These are phyloP conservation scores for Myiotriccus ornatus DNA, from an alignment of 2,797 vertebrate genomes.

Conservation along the genomic window DNA sequence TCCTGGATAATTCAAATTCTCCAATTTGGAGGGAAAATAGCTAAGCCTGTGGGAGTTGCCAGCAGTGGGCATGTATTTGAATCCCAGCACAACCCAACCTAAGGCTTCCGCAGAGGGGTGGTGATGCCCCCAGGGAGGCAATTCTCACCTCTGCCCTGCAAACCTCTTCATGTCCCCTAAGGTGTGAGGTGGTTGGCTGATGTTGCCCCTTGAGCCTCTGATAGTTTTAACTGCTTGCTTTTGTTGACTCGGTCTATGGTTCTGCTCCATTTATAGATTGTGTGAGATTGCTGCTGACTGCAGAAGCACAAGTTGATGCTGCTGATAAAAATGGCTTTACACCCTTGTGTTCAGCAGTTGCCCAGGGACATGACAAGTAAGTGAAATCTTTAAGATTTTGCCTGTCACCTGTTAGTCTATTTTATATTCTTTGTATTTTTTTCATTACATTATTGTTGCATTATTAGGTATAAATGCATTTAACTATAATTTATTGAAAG, in stretches of 20 bases:
- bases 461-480: not conserved
- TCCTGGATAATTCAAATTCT: not conserved
- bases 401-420: not conserved
- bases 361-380: conserved; percentile 89
- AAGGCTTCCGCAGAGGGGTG: not conserved
- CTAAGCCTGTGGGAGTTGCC: not conserved
- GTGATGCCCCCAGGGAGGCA: not conserved
- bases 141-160: not conserved
- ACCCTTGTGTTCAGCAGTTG: conserved; percentile 89
- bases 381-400: conserved; percentile 43
- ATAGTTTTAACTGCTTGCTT: not conserved
- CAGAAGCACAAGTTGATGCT: conserved; percentile 85
- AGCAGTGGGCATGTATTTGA: not conserved
- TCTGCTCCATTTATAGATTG: conserved; percentile 82
- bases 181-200: not conserved
- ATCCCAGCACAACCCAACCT: not conserved
- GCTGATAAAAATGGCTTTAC: conserved; percentile 90
- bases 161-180: not conserved
- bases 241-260: not conserved
- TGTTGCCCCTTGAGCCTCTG: not conserved
- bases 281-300: conserved; percentile 93
- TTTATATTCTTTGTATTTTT: not conserved
- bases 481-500: not conserved
- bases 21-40: not conserved
- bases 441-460: not conserved